A percentile compares a stretch with the other conserved stretches of the same genome.
Conservation (phyloP, 1,140 invertebrate species). For the Glossosoma conforme region DNA sequence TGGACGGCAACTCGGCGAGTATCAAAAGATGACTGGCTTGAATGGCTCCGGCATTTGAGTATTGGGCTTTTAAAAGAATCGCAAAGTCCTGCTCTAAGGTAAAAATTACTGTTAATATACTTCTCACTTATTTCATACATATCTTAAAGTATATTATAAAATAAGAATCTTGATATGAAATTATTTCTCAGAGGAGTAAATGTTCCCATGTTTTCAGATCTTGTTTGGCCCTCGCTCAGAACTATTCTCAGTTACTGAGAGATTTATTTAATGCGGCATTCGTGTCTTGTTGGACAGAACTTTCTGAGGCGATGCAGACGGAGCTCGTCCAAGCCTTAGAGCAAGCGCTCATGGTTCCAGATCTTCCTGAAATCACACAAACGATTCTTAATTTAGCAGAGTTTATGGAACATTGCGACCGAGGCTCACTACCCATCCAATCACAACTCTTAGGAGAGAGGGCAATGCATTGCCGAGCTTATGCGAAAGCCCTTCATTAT, state of each 20-base stretch:
- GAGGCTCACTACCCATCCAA: constrained; percentile 88
- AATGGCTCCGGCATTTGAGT: constrained; percentile 89
- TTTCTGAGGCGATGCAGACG: constrained; percentile 74
- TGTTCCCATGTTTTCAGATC: constrained; percentile 64
- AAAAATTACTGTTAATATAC: too few relatives aligned
- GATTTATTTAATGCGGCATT: constrained; percentile 99
- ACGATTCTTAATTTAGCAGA: constrained; percentile 96
- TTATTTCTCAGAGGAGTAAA: too few relatives aligned
- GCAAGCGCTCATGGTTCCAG: constrained; percentile 85
- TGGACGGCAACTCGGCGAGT: constrained; percentile 87
- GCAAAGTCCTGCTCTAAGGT: constrained; percentile 83
- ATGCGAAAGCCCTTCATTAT: constrained; percentile 96
- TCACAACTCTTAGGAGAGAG: constrained; percentile 74
- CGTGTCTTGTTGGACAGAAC: constrained; percentile 97
- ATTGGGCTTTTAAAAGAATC: constrained; percentile 94
- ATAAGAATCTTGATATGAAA: too few relatives aligned
- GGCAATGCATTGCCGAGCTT: constrained; percentile 81
- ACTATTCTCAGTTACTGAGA: constrained; percentile 87
- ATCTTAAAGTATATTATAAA: too few relatives aligned
- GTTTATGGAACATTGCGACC: constrained; percentile 99
- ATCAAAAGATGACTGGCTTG: constrained; percentile 97
- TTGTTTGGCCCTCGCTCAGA: constrained; percentile 88
- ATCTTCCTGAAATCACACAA: constrained; percentile 95
- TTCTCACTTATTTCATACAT: neutral
- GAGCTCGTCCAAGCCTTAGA: constrained; percentile 85